Conservation (phyloP, 2,113 vertebrate species). For the Podarcis raffonei region DNA sequence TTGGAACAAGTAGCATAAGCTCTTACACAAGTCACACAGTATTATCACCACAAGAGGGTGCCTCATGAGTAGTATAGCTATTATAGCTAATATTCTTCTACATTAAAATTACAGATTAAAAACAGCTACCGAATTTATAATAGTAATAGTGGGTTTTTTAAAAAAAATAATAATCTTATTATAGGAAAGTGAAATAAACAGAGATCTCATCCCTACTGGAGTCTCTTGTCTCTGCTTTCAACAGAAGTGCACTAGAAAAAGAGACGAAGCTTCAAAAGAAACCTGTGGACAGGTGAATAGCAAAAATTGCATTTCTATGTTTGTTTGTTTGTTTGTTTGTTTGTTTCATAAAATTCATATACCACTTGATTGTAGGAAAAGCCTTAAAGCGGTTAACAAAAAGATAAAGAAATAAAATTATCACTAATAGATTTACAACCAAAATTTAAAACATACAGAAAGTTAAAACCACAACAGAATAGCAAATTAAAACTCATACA, state of each 20-base stretch:
- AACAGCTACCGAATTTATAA: background rate
- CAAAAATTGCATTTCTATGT: background rate
- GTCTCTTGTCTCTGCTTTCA: too few relatives aligned
- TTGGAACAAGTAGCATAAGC: fast-evolving
- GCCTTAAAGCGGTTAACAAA: too few relatives aligned
- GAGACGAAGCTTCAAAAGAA: background rate
- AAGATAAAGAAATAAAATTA: too few relatives aligned
- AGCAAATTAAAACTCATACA: too few relatives aligned
- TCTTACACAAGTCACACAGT: slow-evolving; percentile 1
- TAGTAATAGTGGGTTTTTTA: background rate
- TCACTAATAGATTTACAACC: too few relatives aligned
- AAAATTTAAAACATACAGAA: too few relatives aligned
- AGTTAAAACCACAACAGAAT: too few relatives aligned
- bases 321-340: too few relatives aligned
- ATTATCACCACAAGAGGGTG: slow-evolving; percentile 60
- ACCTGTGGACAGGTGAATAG: background rate
- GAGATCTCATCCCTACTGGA: too few relatives aligned
- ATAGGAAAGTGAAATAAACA: background rate
- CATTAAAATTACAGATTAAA: background rate
- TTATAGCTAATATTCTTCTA: background rate
- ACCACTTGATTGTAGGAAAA: too few relatives aligned
- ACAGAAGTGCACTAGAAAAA: background rate
- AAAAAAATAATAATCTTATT: too few relatives aligned
- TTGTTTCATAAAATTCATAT: too few relatives aligned
- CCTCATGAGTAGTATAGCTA: slow-evolving; percentile 26